A percentile compares a stretch with the other conserved stretches of the same genome.
These are phyloP conservation scores for Chauna torquata DNA, from an alignment of 2,113 vertebrate species.

Conservation along the genomic window DNA sequence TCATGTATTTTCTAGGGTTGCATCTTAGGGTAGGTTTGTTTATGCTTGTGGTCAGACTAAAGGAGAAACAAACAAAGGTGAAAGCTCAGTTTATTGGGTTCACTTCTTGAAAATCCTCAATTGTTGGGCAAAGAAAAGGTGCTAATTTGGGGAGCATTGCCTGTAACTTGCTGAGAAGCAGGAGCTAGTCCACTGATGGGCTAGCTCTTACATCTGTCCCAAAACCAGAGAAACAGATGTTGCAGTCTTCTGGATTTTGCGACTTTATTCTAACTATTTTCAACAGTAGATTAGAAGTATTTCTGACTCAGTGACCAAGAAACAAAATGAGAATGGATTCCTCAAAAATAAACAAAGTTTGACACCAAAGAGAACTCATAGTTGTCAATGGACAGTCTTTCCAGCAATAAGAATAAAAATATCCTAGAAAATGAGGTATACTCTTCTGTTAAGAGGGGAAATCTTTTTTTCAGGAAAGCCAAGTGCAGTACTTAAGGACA, in stretches of 20 bases:
- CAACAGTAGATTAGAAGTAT: neutral
- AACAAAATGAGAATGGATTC: neutral
- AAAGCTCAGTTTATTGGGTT: neutral
- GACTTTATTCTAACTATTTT: neutral
- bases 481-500: neutral
- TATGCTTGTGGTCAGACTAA: neutral
- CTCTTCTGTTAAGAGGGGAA: neutral
- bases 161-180: neutral
- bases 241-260: neutral
- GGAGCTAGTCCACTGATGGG: neutral
- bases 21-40: neutral
- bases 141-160: neutral
- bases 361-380: neutral
- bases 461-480: no score
- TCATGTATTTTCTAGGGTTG: neutral
- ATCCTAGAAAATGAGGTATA: neutral
- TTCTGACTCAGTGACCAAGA: neutral
- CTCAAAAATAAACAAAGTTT: neutral
- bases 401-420: neutral
- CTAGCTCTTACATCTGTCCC: neutral
- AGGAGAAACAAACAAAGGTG: neutral
- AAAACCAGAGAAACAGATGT: neutral
- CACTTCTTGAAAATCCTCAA: neutral
- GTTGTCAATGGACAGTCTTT: neutral
- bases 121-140: neutral